Base-by-base conservation (phyloP, 2,888 invertebrate genomes). In the Hipparchia sbordonii region DNA sequence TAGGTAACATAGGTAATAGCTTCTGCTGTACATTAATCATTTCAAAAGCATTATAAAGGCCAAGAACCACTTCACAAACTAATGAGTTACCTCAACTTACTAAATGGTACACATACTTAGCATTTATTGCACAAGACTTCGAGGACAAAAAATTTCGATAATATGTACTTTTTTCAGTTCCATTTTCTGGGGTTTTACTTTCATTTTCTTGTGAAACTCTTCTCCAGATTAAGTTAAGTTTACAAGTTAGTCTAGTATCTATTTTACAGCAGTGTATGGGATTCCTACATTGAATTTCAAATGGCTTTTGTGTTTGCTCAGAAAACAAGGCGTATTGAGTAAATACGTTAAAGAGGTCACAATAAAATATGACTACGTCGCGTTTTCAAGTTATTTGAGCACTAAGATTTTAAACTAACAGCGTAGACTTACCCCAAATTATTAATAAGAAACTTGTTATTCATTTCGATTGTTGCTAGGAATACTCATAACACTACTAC, bases 371-470 rank as follows among this genome's bases (percentile, higher is more conserved):
- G 77, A 72, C 76, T 77, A 79, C 77, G 78, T 78, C 73, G 70
- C 71, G 52, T 75, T 71, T 66, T 75, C 68, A 67, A 59, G 62
- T 67, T 72, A 23, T 39, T 65, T 67, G 51, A 6, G 39, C 52
- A 67, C 51, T 46, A 60, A 65, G 60, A 61, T 76, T 39, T 74
- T 70, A 76, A 71, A 73, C 39, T 39, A 67, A 70, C 74, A 73
- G 13, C 67, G 48, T 13, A 69, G 46, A 77, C 84, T 87, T 86
- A 92, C 93, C 90, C 85, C 77, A 91, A 82, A 81, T 91, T 92
- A 74, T 92, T 91, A 54, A 92, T 82, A 77, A 92, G 88, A 77
- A 85, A 86, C 54, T 85, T 84, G 81, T 89, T 92, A 82, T 92
- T 92, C 92, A 92, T 92, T 72, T 78, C 84, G 62, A 57, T 77